Base-by-base conservation (phyloP, 1,140 invertebrate species). In the Bombyx mandarina region DNA sequence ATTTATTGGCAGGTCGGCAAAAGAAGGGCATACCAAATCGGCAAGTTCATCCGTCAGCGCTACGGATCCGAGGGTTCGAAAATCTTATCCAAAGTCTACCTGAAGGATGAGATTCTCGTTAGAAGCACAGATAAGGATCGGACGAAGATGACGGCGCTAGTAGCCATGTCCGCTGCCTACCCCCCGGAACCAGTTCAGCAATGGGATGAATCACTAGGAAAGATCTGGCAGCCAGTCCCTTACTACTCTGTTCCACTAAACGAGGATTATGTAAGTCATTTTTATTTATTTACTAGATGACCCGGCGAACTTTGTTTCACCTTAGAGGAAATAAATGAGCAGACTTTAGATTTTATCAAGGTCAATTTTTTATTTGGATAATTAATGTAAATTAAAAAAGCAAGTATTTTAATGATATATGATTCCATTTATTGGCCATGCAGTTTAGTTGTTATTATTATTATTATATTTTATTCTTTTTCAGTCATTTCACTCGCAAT, bases 211-310 rank as follows among this genome's bases (percentile, higher is more conserved):
- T 76, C 68, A 6, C 42, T 86, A 0, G 82, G 82, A 0, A 79
- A 73, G 45, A 56, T 86, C 0, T 86, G 82, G 82, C 82, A 86
- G 54, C 82, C 82, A 1, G 75, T 83, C 0, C 80, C 82, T 0
- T 86, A 83, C 44, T 69, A 62, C 6, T 66, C 78, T n/a, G 75
- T 80, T 6, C 82, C 82, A 2, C 52, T 83, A 46, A 52, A 62
- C 18, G 73, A 82, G 53, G 82, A 86, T 53, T 86, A 78, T 70
- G 82, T 86, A 58, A 77, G 79, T 35, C n/a, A 10, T 22, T 12
- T 54, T 52, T 35, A 7, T 49, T 49, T 18, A 9, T 7, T 47
- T 7, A 18, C 12, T 18, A 18, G 12, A 18, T 18, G 12, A 18
- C 12, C 12, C 12, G 12, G 12, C 12, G 12, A 18, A 18, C 12